Evolutionary conservation across 2,888 invertebrate species (phyloP), one percentile per base, ranked within the genome.

Genomic region (Acronicta psi): DNA sequence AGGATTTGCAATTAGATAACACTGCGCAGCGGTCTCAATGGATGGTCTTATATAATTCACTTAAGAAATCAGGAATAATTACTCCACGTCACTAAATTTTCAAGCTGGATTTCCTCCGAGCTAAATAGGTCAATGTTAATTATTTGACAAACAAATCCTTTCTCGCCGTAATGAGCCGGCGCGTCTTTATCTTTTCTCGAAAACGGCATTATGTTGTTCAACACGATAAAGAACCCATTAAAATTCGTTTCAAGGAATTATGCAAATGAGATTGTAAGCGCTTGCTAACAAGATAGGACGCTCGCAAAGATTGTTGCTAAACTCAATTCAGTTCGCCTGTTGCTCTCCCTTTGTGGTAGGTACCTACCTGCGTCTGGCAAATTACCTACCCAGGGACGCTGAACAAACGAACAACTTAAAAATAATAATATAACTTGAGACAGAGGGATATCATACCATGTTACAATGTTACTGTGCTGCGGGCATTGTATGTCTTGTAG

Each of bases 251-350:
- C 80, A 76, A 85, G 84, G 86, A 88, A 90, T 92, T 91, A 92
- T 91, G 91, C 80, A 90, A 91, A 92, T 92, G 79, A 84, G 83
- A 85, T 86, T 89, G 89, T 88, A 85, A 90, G 86, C 84, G 85
- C 79, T 77, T 79, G 77, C 85, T 87, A 89, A 90, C 88, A 87
- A 86, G 87, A 83, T 83, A 84, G 83, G 82, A 81, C 81, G 83
- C 77, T 80, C 73, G 82, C 83, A 85, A 89, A 89, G 88, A 90
- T 89, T 90, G 89, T 88, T 84, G 82, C 82, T 81, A 82, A 91
- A 91, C 85, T 90, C 86, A 83, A 89, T 89, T 89, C 79, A 65
- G 72, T 78, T 72, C 77, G 86, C 87, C 84, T 88, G 88, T 88
- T 84, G 84, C 83, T 79, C 75, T 75, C 76, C 76, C 81, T 84